Percentiles rank a stretch among this genome's conserved stretches.
Evolutionary conservation across 2,113 vertebrate genomes (phyloP).

Genomic region (Corapipo altera): DNA sequence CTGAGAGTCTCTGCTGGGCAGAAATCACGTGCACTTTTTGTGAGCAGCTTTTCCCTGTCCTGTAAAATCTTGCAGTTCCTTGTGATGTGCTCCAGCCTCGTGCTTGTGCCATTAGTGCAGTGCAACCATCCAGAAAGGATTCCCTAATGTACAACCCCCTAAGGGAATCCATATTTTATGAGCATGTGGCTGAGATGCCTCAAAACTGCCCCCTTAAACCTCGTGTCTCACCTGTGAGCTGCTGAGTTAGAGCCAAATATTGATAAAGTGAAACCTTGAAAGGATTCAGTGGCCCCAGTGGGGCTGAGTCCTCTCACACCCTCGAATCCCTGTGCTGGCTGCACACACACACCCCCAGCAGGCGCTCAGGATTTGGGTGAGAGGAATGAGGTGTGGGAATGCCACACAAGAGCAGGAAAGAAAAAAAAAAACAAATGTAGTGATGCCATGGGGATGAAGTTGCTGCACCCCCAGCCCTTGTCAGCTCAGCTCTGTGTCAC

Average conservation of each 20-base stretch:
- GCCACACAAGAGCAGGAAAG: background rate
- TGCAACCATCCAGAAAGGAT: background rate
- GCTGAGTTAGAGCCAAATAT: background rate
- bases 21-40: fast-evolving
- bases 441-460: background rate
- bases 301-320: background rate
- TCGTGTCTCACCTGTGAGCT: background rate
- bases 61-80: background rate
- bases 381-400: background rate
- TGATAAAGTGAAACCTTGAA: fast-evolving
- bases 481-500: background rate
- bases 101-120: background rate
- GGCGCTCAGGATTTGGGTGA: background rate
- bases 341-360: background rate
- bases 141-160: background rate
- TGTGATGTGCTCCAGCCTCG: background rate
- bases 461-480: background rate
- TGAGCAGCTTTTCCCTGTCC: background rate
- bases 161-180: background rate
- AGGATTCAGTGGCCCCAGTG: background rate
- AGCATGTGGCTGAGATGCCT: background rate
- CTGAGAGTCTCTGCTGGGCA: background rate
- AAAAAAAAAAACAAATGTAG: background rate
- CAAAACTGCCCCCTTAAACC: background rate
- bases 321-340: background rate